Evolutionary conservation across 2,888 invertebrate genomes (phyloP), one percentile per base, ranked within the genome.

Genomic region (Bugulina stolonifera): DNA sequence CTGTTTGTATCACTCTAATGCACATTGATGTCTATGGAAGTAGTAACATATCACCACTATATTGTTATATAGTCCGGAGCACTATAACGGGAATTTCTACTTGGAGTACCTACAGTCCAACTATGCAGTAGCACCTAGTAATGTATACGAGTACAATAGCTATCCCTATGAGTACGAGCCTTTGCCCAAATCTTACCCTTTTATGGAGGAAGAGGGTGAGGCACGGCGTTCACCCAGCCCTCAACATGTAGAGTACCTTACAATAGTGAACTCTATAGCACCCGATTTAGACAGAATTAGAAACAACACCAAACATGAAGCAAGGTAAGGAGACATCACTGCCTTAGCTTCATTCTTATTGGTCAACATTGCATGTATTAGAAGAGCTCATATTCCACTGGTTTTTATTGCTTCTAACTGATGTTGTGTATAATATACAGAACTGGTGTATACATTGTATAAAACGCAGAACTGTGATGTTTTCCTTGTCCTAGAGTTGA

Each of bases 91-190:
- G 43, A 43, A 43, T 43, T 43, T 43, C 43, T 43, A 64, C 27
- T 2, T 32, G 32, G 64, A 64, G 27, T 64, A 32, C n/a, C 10
- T 64, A 32, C 10, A 64, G 27, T 32, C 32, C 10, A 32, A 64
- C 32, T 27, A 64, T 27, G 10, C 14, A 14, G 27, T 64, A 34
- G 27, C 64, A 27, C 64, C 64, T 32, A 64, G 32, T n/a, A 64
- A 32, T 34, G 32, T 64, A 64, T 64, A 64, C 27, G 64, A 64
- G 64, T 64, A 64, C 32, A 27, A 64, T 22, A 64, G 64, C 32
- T 64, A 64, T n/a, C 64, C 64, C 2, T 64, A 64, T 64, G 64
- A 64, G 27, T 14, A 64, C 34, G 64, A 64, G 32, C 64, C 64
- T 64, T 10, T 64, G 14, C 64, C 64, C 18, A 64, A 64, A 64